Base-by-base conservation (phyloP, 2,888 invertebrate species). In the Toxonevra muliebris region DNA sequence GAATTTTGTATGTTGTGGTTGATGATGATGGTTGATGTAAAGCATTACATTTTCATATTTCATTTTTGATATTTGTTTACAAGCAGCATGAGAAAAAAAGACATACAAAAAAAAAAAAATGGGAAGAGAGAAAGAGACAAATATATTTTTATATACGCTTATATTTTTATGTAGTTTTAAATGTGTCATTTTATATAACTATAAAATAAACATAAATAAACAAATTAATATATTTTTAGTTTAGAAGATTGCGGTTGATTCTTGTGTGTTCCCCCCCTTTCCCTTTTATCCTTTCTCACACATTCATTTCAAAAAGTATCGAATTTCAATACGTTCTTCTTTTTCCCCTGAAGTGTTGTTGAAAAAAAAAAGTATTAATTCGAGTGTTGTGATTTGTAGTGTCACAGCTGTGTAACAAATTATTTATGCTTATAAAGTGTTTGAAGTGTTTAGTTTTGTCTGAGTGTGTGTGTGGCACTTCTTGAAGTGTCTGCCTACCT, bases 61-160 rank as follows among this genome's bases (percentile, higher is more conserved):
- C 59, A 40, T 52, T 17, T 60, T 60, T 61, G 43, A 13, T 41
- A 65, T 55, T 64, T 69, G 61, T 68, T 57, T 17, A 54, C 60
- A 43, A 73, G 72, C 72, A 69, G 73, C 73, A 74, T 71, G 72
- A 60, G 61, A 66, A 68, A 61, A 63, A 61, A 58, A 66, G 45
- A 65, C 59, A 7, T 11, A 12, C 64, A 52, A 15, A 59, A 30
- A 43, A 59, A 30, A 43, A 41, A 62, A 60, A 69, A 61, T 40
- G 57, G 63, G 61, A 30, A 69, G 65, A 69, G 53, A 73, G 17
- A 69, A 15, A 63, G 64, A 59, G 19, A 65, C 52, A 65, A n/a
- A n/a, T 48, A 48, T 8, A 48, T 48, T 30, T 48, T 13, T 48
- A 48, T 48, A 48, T 48, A 48, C 43, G 52, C 41, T 58, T 65